Evolutionary conservation across 2,888 invertebrate genomes (phyloP).

Genomic region (Caenorhabditis uteleia): DNA sequence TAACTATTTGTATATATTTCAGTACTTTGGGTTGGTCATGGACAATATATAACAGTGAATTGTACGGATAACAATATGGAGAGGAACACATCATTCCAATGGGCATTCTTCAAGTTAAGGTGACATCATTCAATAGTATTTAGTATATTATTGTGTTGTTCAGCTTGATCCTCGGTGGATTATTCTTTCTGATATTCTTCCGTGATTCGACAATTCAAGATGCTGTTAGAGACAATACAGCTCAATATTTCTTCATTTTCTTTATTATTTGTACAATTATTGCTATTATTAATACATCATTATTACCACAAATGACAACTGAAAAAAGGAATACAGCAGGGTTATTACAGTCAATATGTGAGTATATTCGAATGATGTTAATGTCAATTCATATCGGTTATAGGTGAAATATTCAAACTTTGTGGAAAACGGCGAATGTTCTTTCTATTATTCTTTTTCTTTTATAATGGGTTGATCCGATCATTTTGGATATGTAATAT

Average conservation of each 20-base stretch:
- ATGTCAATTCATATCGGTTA: neutral
- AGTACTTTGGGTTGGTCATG: conserved; percentile 34
- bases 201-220: neutral
- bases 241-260: neutral
- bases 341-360: neutral
- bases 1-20: neutral
- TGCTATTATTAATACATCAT: conserved; percentile 4
- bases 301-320: conserved; percentile 3
- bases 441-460: conserved; percentile 20
- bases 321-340: neutral
- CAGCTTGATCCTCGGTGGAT: conserved; percentile 17
- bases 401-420: conserved; percentile 18
- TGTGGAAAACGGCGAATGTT: conserved; percentile 13
- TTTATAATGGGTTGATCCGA: conserved; percentile 30
- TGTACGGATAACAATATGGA: conserved; percentile 13
- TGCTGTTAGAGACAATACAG: neutral
- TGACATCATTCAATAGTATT: no score
- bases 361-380: neutral
- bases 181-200: conserved; percentile 10
- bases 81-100: conserved; percentile 17
- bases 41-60: conserved; percentile 25
- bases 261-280: neutral
- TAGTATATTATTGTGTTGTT: neutral
- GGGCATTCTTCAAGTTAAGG: conserved; percentile 27
- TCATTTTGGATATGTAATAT: conserved; percentile 30